Percentiles rank a stretch among this genome's conserved stretches.
Conservation (phyloP, 2,888 invertebrate species). For the Agrochola lychnidis region DNA sequence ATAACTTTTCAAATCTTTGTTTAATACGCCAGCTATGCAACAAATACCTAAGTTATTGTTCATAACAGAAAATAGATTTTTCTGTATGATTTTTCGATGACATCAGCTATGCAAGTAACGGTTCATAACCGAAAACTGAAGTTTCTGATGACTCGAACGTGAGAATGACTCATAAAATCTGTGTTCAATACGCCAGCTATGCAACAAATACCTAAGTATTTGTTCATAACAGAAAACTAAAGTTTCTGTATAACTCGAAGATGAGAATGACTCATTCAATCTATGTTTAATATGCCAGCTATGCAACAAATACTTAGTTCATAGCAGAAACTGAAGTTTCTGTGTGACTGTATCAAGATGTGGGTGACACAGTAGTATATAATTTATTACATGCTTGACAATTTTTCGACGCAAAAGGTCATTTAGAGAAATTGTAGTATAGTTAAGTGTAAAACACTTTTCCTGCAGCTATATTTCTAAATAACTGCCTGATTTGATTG, state of each 20-base stretch:
- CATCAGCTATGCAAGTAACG: neutral
- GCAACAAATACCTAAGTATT: neutral
- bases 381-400: neutral
- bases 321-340: neutral
- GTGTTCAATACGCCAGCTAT: neutral
- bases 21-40: neutral
- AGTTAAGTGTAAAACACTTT: neutral
- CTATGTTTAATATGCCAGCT: neutral
- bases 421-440: neutral
- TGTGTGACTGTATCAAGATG: neutral
- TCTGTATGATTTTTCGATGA: neutral
- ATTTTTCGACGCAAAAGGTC: neutral
- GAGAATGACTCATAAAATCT: neutral
- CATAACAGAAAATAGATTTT: neutral
- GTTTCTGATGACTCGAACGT: neutral
- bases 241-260: neutral
- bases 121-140: neutral
- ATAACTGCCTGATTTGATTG: neutral
- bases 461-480: neutral
- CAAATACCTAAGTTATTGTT: neutral
- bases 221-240: neutral
- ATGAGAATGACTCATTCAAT: neutral
- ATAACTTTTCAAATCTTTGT: too few species aligned
- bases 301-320: neutral
- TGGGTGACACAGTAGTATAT: neutral